These are phyloP conservation scores for Australoheros facetus DNA, from an alignment of 2,797 vertebrate genomes.

Conservation along the genomic window DNA sequence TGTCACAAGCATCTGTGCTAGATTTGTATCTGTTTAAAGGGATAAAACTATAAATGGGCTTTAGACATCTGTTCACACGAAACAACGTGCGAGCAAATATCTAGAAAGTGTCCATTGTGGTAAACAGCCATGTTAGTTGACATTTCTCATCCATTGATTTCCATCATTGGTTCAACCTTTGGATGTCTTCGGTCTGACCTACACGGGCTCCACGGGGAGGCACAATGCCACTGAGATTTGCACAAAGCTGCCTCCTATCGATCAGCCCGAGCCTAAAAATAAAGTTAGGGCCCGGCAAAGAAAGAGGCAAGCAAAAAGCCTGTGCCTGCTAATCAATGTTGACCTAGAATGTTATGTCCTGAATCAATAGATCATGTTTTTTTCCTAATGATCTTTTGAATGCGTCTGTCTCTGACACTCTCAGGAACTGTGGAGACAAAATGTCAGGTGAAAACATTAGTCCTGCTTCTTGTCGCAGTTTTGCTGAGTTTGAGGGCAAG, in stretches of 20 bases:
- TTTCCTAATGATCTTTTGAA: conserved; percentile 60
- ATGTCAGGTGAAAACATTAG: conserved; percentile 48
- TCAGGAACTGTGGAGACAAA: conserved; percentile 19
- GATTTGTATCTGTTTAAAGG: conserved; percentile 18
- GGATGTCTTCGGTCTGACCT: conserved; percentile 68
- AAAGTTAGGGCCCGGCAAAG: conserved; percentile 39
- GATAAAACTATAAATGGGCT: conserved; percentile 14
- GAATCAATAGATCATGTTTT: conserved; percentile 64
- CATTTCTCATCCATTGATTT: conserved; percentile 77
- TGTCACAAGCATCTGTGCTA: conserved; percentile 1
- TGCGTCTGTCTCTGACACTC: conserved; percentile 38
- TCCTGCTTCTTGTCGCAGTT: conserved; percentile 7
- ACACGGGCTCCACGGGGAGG: conserved; percentile 54
- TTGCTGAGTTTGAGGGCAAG: not conserved
- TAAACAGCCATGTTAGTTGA: conserved; percentile 68
- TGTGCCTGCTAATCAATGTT: conserved; percentile 68
- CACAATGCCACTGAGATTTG: conserved; percentile 51
- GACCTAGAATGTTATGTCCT: conserved; percentile 66
- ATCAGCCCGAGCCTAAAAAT: conserved; percentile 69
- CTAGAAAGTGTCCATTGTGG: conserved; percentile 28
- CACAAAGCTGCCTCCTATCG: conserved; percentile 64
- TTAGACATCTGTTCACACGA: conserved; percentile 29
- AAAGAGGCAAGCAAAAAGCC: conserved; percentile 51
- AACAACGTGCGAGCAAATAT: conserved; percentile 20
- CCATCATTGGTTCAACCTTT: conserved; percentile 74